Base-by-base conservation (phyloP, 2,888 invertebrate species). In the Nymphalis c-album region DNA sequence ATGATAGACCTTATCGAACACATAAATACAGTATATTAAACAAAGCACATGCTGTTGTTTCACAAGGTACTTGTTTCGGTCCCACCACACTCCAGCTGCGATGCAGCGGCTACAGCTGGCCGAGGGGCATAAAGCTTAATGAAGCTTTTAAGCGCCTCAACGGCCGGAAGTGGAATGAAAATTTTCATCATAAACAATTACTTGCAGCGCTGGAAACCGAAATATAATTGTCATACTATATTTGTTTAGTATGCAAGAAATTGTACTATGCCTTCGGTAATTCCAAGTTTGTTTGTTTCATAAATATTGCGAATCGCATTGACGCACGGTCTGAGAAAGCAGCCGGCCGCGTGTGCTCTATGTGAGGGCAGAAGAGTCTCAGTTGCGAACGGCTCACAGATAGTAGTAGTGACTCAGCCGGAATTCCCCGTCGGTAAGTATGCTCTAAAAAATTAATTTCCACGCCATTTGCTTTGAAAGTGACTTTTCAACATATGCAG, bases 381-480 rank as follows among this genome's bases (percentile, higher is more conserved):
- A 47, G 31, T 46, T 60, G 1, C 45, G 1, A n/a, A 35, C 51
- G 26, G 45, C 20, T 5, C 6, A 1, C 35, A 16, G 45, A 53
- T 45, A 53, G 13, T 16, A 3, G 18, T 35, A 17, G 51, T 69
- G 65, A 69, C 22, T 69, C 65, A 65, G 40, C 20, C 53, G 69
- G 62, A 26, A 53, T 69, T 69, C 59, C 69, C 69, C 58, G 31
- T 26, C 50, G 10, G 20, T 57, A 58, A 61, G 58, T 57, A 31
- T 35, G 64, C 62, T 59, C 47, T 60, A 58, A 68, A 62, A 45
- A 62, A 60, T 69, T 35, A 47, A 62, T 68, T 64, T 48, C 57
- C 50, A 68, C 55, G 40, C 7, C 45, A 61, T 26, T 62, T 65
- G 31, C 26, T 26, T 51, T 26, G 35, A 69, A 65, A 61, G 48